Percentiles rank a stretch among this genome's conserved stretches.
phyloP scores from a whole-genome alignment of 2,888 invertebrate species.

The Mythimna loreyi region DNA sequence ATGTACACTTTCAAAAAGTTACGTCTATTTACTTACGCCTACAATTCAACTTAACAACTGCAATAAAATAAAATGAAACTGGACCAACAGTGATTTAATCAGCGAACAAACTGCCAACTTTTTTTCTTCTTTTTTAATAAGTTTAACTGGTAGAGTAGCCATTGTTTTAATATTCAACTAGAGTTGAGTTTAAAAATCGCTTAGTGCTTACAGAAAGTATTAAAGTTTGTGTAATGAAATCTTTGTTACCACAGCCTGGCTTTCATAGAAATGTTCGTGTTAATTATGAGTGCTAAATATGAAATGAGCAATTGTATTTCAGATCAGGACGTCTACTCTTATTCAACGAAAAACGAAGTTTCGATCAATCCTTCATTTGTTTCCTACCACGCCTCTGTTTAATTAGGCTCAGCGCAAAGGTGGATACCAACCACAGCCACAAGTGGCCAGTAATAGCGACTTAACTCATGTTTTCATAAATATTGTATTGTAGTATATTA shows the following conservation, averaged over 20 bases:
- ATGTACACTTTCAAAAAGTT: neutral
- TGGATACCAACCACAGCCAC: too few species aligned
- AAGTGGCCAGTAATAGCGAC: too few species aligned
- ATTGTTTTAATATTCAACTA: constrained; percentile 35
- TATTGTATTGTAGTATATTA: too few species aligned
- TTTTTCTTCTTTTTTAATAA: constrained; percentile 15
- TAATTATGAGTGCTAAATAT: neutral
- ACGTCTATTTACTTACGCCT: neutral
- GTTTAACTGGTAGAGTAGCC: constrained; percentile 31
- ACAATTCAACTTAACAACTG: constrained; percentile 27
- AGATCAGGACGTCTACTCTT: neutral
- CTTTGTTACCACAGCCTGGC: constrained; percentile 14
- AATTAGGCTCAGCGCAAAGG: too few species aligned
- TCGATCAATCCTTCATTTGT: too few species aligned
- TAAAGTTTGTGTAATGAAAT: constrained; percentile 36
- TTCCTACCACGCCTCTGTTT: too few species aligned
- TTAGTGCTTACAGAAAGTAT: constrained; percentile 33
- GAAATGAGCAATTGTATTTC: neutral
- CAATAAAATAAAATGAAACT: constrained; percentile 9
- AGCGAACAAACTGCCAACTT: constrained; percentile 18
- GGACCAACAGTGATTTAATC: constrained; percentile 42
- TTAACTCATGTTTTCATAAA: too few species aligned
- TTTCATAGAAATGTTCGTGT: constrained; percentile 22
- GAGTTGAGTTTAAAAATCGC: constrained; percentile 21
- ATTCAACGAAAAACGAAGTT: too few species aligned